These are phyloP conservation scores for Gobio gobio DNA, from an alignment of 2,113 vertebrate genomes.

Conservation along the genomic window DNA sequence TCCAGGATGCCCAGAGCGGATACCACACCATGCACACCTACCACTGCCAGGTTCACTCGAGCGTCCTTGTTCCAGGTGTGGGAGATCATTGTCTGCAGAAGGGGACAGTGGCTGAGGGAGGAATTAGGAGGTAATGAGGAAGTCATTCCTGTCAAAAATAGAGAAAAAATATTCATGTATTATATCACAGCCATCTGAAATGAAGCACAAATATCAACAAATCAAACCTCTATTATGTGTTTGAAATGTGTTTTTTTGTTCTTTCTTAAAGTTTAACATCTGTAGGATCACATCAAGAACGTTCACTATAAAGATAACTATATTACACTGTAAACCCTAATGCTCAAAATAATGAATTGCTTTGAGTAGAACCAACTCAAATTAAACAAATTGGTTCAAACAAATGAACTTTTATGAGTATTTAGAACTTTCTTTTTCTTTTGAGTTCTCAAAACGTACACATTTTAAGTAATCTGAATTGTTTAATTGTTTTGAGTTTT, in stretches of 20 bases:
- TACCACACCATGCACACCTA: conserved; percentile 74
- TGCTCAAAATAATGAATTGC: too few relatives aligned
- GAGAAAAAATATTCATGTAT: neutral
- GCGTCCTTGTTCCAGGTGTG: conserved; percentile 56
- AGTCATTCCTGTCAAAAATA: conserved; percentile 34
- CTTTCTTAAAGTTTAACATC: neutral
- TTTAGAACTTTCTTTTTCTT: too few relatives aligned
- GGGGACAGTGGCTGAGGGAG: conserved; percentile 57
- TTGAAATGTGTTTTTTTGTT: neutral
- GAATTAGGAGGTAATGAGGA: conserved; percentile 12
- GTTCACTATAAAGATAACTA: too few relatives aligned
- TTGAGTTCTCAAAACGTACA: too few relatives aligned
- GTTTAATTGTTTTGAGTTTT: too few relatives aligned
- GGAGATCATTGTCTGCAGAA: conserved; percentile 65
- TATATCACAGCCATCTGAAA: neutral
- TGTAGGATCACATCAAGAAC: too few relatives aligned
- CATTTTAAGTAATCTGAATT: too few relatives aligned
- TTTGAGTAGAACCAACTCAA: too few relatives aligned
- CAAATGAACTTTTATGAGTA: too few relatives aligned
- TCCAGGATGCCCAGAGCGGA: conserved; percentile 84
- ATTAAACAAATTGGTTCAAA: too few relatives aligned
- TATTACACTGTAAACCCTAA: too few relatives aligned
- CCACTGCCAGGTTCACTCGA: conserved; percentile 60
- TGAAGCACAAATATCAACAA: neutral
- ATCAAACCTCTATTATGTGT: neutral